These are phyloP conservation scores for Bruchidius siliquastri DNA, from an alignment of 2,888 invertebrate species.

Conservation along the genomic window DNA sequence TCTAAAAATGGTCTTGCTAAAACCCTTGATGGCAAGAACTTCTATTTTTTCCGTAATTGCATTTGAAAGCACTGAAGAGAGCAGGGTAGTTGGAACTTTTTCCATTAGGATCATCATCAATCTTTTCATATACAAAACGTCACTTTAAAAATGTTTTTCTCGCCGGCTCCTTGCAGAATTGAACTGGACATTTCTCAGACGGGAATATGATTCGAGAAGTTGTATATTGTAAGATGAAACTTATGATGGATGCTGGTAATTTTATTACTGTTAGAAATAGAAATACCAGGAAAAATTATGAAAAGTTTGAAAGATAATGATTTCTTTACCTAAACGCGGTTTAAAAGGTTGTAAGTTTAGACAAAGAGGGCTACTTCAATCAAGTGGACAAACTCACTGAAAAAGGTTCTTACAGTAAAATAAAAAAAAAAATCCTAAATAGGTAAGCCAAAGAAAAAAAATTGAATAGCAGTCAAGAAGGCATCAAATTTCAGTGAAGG, in stretches of 20 bases:
- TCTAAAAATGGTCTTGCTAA: not conserved
- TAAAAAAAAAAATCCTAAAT: too few relatives aligned
- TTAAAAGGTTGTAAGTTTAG: too few relatives aligned
- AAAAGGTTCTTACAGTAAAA: too few relatives aligned
- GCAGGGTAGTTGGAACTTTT: not conserved
- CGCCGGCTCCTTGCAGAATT: not conserved
- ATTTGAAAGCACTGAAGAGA: not conserved
- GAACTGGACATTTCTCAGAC: not conserved
- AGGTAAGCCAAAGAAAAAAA: too few relatives aligned
- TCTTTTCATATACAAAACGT: not conserved
- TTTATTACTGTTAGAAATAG: not conserved
- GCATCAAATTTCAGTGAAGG: too few relatives aligned
- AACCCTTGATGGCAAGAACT: not conserved
- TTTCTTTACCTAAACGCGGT: too few relatives aligned
- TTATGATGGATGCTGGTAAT: not conserved
- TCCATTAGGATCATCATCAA: not conserved
- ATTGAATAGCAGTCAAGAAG: too few relatives aligned
- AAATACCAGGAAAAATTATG: too few relatives aligned
- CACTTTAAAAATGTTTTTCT: not conserved
- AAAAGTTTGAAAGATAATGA: too few relatives aligned
- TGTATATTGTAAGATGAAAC: not conserved
- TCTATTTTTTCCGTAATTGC: not conserved
- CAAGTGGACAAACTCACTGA: too few relatives aligned
- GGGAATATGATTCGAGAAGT: not conserved
- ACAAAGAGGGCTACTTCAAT: too few relatives aligned